These are phyloP conservation scores for Drosophila greeni DNA, from an alignment of 2,888 invertebrate genomes.

Conservation along the genomic window DNA sequence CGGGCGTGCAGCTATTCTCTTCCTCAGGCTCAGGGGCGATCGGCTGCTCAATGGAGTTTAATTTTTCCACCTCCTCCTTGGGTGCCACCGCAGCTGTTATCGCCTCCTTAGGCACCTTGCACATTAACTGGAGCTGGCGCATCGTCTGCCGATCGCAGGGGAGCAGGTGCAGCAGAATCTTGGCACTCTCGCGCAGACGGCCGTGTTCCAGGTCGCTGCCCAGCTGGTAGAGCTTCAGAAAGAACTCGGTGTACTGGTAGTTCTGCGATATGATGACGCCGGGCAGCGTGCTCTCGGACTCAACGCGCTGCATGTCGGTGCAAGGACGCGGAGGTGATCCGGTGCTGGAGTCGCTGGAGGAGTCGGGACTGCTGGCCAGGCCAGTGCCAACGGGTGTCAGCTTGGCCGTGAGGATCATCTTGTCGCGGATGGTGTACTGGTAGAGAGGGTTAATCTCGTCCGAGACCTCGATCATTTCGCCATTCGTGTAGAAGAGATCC, in stretches of 20 bases:
- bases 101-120: constrained; percentile 66
- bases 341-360: constrained; percentile 95
- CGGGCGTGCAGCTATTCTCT: constrained; percentile 79
- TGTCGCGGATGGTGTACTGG: constrained; percentile 84
- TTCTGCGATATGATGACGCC: constrained; percentile 95
- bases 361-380: constrained; percentile 90
- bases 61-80: constrained; percentile 53
- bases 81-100: constrained; percentile 10
- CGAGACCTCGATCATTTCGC: constrained; percentile 90
- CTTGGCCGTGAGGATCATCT: constrained; percentile 91
- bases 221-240: constrained; percentile 91
- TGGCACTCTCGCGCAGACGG: constrained; percentile 87
- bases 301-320: constrained; percentile 85
- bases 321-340: constrained; percentile 93
- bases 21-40: constrained; percentile 40
- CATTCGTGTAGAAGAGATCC: constrained; percentile 90
- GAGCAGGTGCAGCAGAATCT: constrained; percentile 75
- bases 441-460: constrained; percentile 93
- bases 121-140: constrained; percentile 77
- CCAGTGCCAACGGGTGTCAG: constrained; percentile 86
- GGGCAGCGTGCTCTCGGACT: constrained; percentile 93
- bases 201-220: constrained; percentile 90
- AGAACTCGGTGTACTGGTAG: constrained; percentile 87
- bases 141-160: constrained; percentile 80
- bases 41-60: constrained; percentile 41